These are phyloP conservation scores for Acheta domesticus DNA, from an alignment of 2,888 invertebrate species.

Conservation along the genomic window DNA sequence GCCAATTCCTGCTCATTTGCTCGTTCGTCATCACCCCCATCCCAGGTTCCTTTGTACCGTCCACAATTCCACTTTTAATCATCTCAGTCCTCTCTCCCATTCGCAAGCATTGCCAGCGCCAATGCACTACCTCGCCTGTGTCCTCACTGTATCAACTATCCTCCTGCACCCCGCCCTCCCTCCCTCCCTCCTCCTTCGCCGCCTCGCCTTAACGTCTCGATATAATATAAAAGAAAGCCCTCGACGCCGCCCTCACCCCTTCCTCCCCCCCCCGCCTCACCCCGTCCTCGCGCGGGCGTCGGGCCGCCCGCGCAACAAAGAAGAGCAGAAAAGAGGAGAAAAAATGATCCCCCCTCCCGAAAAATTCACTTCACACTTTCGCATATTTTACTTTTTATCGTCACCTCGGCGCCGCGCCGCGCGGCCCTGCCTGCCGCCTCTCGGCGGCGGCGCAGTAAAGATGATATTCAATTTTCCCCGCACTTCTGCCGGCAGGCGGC, in stretches of 20 bases:
- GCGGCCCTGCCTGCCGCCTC: not conserved
- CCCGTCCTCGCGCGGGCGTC: not conserved
- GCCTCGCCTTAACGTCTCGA: not conserved
- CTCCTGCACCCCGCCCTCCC: no score
- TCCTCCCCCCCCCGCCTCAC: not conserved
- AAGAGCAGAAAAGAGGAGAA: not conserved
- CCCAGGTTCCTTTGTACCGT: no score
- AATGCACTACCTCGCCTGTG: no score
- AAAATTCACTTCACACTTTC: conserved; percentile 1
- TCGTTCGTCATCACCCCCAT: no score
- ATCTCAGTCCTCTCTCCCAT: no score
- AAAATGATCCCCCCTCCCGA: not conserved
- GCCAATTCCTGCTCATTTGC: no score
- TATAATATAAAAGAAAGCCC: no score
- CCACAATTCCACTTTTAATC: no score
- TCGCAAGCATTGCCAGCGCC: no score
- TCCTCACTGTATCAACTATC: no score
- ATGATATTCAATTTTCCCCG: conserved; percentile 18
- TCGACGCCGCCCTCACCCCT: not conserved
- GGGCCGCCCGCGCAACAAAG: not conserved
- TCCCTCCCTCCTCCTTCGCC: not conserved
- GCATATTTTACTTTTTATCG: conserved; percentile 18
- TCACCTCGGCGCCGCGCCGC: not conserved
- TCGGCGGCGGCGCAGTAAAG: not conserved
- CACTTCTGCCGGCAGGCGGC: not conserved